Base-by-base conservation (phyloP, 2,888 invertebrate genomes). In the Aleiodes testaceus region DNA sequence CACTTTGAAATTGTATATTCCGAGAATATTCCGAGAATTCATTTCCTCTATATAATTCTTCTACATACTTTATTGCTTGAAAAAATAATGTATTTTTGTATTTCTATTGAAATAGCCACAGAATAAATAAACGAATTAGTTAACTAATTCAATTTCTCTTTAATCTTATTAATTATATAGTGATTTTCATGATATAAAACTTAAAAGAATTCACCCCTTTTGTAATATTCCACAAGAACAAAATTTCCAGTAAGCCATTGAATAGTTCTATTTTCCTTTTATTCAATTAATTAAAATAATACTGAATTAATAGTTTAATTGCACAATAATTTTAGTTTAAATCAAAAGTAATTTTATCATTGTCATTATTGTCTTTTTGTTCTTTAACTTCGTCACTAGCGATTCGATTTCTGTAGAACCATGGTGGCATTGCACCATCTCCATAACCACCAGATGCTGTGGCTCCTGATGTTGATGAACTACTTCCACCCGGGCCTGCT, bases 401-500 rank as follows among this genome's bases (percentile, higher is more conserved):
- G 2, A 63, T 53, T 22, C 74, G 26, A 44, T 52, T 67, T 26
- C 69, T 61, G 44, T 68, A 72, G 44, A 47, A 65, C 75, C 74
- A 74, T 11, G 74, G 72, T 14, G 64, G 9, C 26, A 42, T 18
- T 14, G 45, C 55, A 14, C 63, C 67, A 30, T 65, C 64, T 61
- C 42, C 44, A 44, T 61, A 61, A 9, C 66, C 66, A 9, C 53
- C 44, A n/a, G 44, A 45, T 20, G 69, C 59, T 11, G 70, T 30
- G 12, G 67, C 47, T n/a, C 70, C 66, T 16, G 74, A 67, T 9
- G 73, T 63, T n/a, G 69, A 53, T 7, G 61, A 66, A 14, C 49
- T 2, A 12, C 52, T 44, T 9, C 45, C 42, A 1, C 53, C 68
- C 3, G 50, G 18, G n/a, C 69, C 52, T 36, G 55, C 50, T 53